Evolutionary conservation across 1,140 invertebrate genomes (phyloP).

Genomic region (Rhagoletis zephyria): DNA sequence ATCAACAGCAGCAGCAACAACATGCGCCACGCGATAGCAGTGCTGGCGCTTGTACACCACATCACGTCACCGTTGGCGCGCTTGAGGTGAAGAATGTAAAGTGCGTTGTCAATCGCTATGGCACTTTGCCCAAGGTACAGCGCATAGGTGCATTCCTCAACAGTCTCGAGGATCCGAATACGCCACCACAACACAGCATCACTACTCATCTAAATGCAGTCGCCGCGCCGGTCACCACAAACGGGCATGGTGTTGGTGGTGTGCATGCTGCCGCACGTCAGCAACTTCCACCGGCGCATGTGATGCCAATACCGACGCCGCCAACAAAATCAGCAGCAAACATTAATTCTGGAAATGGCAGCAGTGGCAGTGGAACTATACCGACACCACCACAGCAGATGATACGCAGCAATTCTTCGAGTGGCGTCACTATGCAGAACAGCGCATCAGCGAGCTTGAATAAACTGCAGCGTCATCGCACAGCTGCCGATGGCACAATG

Average conservation of each 20-base stretch:
- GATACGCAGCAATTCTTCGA: conserved; percentile 88
- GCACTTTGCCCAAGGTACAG: conserved; percentile 94
- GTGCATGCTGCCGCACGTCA: conserved; percentile 58
- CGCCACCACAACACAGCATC: conserved; percentile 3
- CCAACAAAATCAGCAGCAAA: conserved; percentile 55
- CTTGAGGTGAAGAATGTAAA: conserved; percentile 97
- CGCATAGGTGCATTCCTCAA: conserved; percentile 96
- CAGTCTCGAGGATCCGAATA: conserved; percentile 79
- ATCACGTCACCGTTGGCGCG: conserved; percentile 82
- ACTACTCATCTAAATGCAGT: conserved; percentile 34
- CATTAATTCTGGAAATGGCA: conserved; percentile 67
- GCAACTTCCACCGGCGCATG: conserved; percentile 37
- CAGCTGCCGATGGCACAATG: conserved; percentile 73
- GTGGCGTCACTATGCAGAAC: conserved; percentile 80
- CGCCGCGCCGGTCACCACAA: conserved; percentile 59
- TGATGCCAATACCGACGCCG: conserved; percentile 11
- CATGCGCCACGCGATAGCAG: conserved; percentile 54
- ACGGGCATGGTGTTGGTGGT: conserved; percentile 61
- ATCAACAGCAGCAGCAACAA: conserved; percentile 61
- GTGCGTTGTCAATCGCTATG: conserved; percentile 95
- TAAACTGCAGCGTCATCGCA: conserved; percentile 74
- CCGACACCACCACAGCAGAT: conserved; percentile 78
- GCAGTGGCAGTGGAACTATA: conserved; percentile 76
- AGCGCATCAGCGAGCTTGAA: conserved; percentile 75
- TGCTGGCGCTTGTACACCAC: conserved; percentile 59